Evolutionary conservation across 2,797 vertebrate species (phyloP), one percentile per base, ranked within the genome.

Genomic region (Pangasius djambal): DNA sequence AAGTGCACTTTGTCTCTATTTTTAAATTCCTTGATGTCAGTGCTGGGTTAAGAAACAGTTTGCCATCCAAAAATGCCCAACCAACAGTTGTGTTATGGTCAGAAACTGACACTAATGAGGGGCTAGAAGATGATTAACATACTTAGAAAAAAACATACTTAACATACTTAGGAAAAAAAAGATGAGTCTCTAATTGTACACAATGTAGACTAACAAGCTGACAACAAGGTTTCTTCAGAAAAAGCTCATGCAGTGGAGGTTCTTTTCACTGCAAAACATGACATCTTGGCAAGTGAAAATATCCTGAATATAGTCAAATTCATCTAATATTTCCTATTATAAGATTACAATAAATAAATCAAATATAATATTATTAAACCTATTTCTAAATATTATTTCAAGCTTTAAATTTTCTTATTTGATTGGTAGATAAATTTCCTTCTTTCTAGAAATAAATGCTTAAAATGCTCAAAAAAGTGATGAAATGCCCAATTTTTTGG

Each of bases 41-140:
- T 63, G 37, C 59, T 65, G 79, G 31, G 79, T 57, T 81, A 81
- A 57, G 52, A 81, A 37, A 81, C 52, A 79, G 31, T 61, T 25
- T 4, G 31, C 55, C 9, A 22, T 40, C 31, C 16, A 81, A 37
- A 59, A 59, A 37, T 25, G 25, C 63, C 81, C 82, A 83, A 40
- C 37, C 55, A 65, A 20, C 37, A n/a, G 25, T 28, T 63, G 57
- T 61, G 34, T 40, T 81, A 81, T 6, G 4, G 78, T 59, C 55
- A 61, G 20, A 81, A 57, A 57, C 16, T 2, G 31, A 57, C 78
- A 57, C n/a, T 22, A 81, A 34, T 57, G n/a, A 34, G 18, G n/a
- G 44, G 28, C 2, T 28, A 18, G 75, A 78, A 59, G 25, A 61
- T 13, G 52, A 57, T 37, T 81, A 61, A 44, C 22, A 28, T 10